Evolutionary conservation across 1,140 invertebrate species (phyloP), one percentile per base, ranked within the genome.

Genomic region (Copidosoma floridanum): DNA sequence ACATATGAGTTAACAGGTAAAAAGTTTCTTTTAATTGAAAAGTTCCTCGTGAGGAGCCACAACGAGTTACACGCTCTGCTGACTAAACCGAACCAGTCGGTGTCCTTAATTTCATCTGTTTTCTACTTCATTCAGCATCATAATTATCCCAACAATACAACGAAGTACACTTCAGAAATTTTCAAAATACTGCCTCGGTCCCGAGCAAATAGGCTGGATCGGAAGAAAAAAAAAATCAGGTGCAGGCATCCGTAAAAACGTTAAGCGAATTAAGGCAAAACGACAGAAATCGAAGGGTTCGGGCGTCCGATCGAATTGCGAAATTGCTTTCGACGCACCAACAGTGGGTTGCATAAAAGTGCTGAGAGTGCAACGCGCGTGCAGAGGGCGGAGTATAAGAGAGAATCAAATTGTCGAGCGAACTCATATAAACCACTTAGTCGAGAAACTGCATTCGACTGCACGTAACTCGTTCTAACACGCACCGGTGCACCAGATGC

Each of bases 381-480:
- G 51, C 50, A 29, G 51, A 61, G 51, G 47, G 51, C 52, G 27
- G 52, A 20, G 58, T 29, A n/a, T 21, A 61, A 43, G 26, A 53
- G 2, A 53, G 48, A 54, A 18, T 6, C 8, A 27, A 35, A 8
- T 35, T 29, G 41, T 2, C 27, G 41, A 48, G 16, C 35, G 46
- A 41, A 38, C 32, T 40, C 14, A 32, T 32, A 24, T 61, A 55
- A 61, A 55, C 44, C 44, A 55, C 35, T 55, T 50, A 61, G 59
- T 11, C 46, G 11, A 21, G 32, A 55, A 55, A 50, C 43, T 61
- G 59, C 59, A 55, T 61, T 50, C 58, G 67, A 65, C 61, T 65
- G 62, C 68, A 56, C 38, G 59, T 68, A 68, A 70, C 54, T 43
- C 58, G 65, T 29, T 56, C 44, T 47, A 50, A 59, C 32, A 40